These are phyloP conservation scores for Molothrus aeneus DNA, from an alignment of 2,797 vertebrate species.

Conservation along the genomic window DNA sequence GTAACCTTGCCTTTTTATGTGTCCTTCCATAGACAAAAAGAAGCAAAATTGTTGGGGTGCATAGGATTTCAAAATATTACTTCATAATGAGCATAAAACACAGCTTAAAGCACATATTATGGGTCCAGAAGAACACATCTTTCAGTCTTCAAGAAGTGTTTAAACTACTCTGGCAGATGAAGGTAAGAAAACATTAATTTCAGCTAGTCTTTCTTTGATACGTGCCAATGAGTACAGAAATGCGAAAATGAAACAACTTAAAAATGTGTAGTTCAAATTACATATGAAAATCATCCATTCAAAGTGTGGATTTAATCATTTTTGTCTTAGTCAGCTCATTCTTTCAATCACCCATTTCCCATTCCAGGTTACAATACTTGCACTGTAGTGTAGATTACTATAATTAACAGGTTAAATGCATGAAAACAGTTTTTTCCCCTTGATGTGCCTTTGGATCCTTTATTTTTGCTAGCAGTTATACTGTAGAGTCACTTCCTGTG, in stretches of 20 bases:
- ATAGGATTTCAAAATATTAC: slow-evolving; percentile 54
- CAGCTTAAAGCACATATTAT: background rate
- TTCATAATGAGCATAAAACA: slow-evolving; percentile 14
- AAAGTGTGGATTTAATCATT: slow-evolving; percentile 65
- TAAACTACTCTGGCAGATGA: slow-evolving; percentile 15
- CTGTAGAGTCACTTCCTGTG: slow-evolving; percentile 44
- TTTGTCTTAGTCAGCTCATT: slow-evolving; percentile 64
- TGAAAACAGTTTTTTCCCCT: slow-evolving; percentile 61
- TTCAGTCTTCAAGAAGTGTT: slow-evolving; percentile 5
- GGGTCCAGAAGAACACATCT: background rate
- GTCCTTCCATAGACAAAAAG: slow-evolving; percentile 35
- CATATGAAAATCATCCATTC: slow-evolving; percentile 29
- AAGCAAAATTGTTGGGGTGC: background rate
- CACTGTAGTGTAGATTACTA: slow-evolving; percentile 54
- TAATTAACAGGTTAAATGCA: slow-evolving; percentile 70
- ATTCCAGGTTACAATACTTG: slow-evolving; percentile 62
- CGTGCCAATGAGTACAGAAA: slow-evolving; percentile 28
- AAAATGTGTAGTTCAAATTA: slow-evolving; percentile 60
- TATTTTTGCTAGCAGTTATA: slow-evolving; percentile 45
- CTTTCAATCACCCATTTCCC: slow-evolving; percentile 61
- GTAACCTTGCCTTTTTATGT: slow-evolving; percentile 2
- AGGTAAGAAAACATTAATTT: slow-evolving; percentile 57
- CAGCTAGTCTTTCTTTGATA: slow-evolving; percentile 28
- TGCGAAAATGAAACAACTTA: slow-evolving; percentile 62
- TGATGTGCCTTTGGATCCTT: slow-evolving; percentile 60